Base-by-base conservation (phyloP, 2,888 invertebrate genomes). In the Agonopterix alstromeriana region DNA sequence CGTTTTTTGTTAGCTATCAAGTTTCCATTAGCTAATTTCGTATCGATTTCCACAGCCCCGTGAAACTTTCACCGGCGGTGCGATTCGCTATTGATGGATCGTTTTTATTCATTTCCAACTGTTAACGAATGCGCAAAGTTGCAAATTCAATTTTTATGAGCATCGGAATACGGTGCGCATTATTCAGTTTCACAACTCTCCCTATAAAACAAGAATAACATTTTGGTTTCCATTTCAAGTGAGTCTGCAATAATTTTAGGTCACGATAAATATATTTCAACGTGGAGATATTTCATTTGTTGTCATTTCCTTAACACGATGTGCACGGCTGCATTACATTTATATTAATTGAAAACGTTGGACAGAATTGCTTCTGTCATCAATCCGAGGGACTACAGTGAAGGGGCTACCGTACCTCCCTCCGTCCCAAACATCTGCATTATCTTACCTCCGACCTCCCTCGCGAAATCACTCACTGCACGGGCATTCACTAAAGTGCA, bases 1-100 rank as follows among this genome's bases (percentile, higher is more conserved):
- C 59, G 70, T 84, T 86, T 85, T 86, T 85, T 83, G 82, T 65
- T 60, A 70, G 78, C 84, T 83, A 86, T 87, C 87, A 86, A 85
- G 82, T 86, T 87, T 86, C 85, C 86, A 86, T 87, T 87, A 86
- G 84, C 85, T 87, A 87, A 87, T 87, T 85, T 79, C 77, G 67
- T 81, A 85, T 86, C 80, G 86, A 75, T 75, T 74, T 69, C 61
- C 58, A 50, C 63, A 64, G 63, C 61, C 70, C 75, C 73, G 77
- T 67, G 73, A 70, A 77, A 79, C 70, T 75, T 79, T 70, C 68
- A 58, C 65, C 63, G 63, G 61, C 58, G 60, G 65, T 67, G 58
- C 72, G 70, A 77, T 81, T 70, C 69, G 58, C 58, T 75, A 75
- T 78, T 84, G 84, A 86, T 85, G 80, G 82, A 84, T 85, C 77